These are phyloP conservation scores for Drosophila nr. perissopoda DNA, from an alignment of 2,888 invertebrate genomes.

Conservation along the genomic window DNA sequence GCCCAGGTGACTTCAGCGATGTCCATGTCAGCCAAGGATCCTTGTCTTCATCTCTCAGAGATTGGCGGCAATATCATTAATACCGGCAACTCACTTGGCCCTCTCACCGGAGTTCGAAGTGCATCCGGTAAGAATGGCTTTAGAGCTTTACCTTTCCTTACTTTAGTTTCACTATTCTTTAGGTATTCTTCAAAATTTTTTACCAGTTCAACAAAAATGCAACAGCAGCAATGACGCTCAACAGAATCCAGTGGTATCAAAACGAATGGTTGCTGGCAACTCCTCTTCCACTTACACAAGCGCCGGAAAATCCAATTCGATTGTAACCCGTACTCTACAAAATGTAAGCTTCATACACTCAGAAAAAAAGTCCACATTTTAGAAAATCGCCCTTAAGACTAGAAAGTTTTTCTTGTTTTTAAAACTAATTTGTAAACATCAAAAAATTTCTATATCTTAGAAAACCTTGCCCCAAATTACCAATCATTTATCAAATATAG, in stretches of 20 bases:
- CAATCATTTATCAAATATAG: neutral
- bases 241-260: constrained; percentile 79
- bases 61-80: constrained; percentile 56
- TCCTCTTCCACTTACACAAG: constrained; percentile 75
- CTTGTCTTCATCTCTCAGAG: constrained; percentile 53
- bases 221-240: constrained; percentile 65
- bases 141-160: neutral
- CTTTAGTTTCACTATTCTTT: neutral
- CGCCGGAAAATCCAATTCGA: constrained; percentile 79
- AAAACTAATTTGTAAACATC: neutral
- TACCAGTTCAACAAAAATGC: constrained; percentile 78
- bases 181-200: constrained; percentile 78
- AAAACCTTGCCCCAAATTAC: neutral
- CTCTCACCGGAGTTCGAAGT: constrained; percentile 70
- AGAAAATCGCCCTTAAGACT: neutral
- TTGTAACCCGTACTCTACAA: constrained; percentile 83
- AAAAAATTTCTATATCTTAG: too few species aligned
- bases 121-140: constrained; percentile 75
- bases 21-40: constrained; percentile 62
- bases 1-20: constrained; percentile 68
- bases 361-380: neutral
- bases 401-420: neutral
- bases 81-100: constrained; percentile 52
- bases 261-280: constrained; percentile 62
- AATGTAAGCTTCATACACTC: constrained; percentile 75